phyloP scores from a whole-genome alignment of 2,888 invertebrate species.

The Apoda limacodes region DNA sequence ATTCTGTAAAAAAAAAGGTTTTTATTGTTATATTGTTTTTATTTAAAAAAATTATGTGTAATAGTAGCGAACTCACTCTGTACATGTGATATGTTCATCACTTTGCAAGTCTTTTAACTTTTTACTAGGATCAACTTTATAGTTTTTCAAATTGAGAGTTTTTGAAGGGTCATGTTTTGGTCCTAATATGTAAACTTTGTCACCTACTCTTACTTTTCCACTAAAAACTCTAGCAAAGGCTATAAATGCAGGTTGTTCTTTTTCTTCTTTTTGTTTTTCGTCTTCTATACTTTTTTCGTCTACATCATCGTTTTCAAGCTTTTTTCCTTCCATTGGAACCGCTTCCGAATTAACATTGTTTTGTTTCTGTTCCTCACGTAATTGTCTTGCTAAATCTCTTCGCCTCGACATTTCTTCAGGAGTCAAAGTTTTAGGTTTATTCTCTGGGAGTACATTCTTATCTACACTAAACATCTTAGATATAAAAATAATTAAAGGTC shows the following conservation, averaged over 20 bases:
- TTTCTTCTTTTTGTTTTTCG: conserved; percentile 33
- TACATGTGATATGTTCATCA: conserved; percentile 75
- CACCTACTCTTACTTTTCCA: conserved; percentile 82
- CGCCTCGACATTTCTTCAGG: conserved; percentile 78
- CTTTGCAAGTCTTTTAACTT: conserved; percentile 71
- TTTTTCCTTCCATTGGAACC: conserved; percentile 23
- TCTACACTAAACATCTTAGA: conserved; percentile 94
- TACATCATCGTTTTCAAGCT: conserved; percentile 27
- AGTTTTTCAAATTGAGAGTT: conserved; percentile 52
- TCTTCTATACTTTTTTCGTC: conserved; percentile 51
- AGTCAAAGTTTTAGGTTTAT: conserved; percentile 81
- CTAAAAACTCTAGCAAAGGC: conserved; percentile 95
- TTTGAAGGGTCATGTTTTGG: conserved; percentile 88
- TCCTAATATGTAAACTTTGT: conserved; percentile 84
- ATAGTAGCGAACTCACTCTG: conserved; percentile 48
- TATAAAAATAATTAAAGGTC: conserved; percentile 80
- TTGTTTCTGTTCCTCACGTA: conserved; percentile 70
- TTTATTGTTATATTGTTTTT: conserved; percentile 5
- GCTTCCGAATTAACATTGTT: conserved; percentile 27
- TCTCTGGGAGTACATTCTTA: conserved; percentile 79
- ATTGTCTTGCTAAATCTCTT: conserved; percentile 74
- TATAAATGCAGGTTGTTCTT: conserved; percentile 76
- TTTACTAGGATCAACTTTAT: conserved; percentile 49
- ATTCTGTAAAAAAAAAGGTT: conserved; percentile 55
- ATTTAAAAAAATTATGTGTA: not conserved